Base-by-base conservation (phyloP, 2,113 vertebrate genomes). In the Crotophaga sulcirostris region DNA sequence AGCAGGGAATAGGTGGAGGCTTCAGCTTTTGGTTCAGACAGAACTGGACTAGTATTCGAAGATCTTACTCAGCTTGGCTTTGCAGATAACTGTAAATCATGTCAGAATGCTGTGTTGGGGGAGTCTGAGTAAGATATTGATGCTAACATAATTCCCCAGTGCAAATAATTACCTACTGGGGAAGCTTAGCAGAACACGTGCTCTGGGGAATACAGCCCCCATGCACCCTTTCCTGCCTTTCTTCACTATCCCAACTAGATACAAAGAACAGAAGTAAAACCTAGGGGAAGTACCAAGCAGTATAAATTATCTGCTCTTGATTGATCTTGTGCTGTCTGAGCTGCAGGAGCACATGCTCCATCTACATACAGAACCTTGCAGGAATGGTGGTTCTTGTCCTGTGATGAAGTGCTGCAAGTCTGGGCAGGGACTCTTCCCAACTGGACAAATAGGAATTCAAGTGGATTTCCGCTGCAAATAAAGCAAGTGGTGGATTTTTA, bases 11-110 rank as follows among this genome's bases (percentile, higher is more conserved):
- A 86, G 96, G 82, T 93, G 44, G 60, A 92, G 59, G 31, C 68
- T 84, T 85, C 67, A 77, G 60, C 55, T 84, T 88, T 86, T 87
- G 64, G 64, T 86, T 77, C 72, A 56, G 76, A 34, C 25, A n/a
- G 59, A 90, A 59, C 70, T 24, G 47, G 66, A 62, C 60, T 47
- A 20, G 56, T 80, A 74, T 90, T 5, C 1, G 67, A 82, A 79
- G 75, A 90, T 84, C 70, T 87, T 94, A 28, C 38, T 87, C 78
- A 49, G 75, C 80, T 88, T 90, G 80, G 59, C 85, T 66, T 93
- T 80, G 72, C 79, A 67, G 82, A 70, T 86, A 83, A 20, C 47
- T 56, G 13, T 92, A 94, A 92, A 74, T 90, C 47, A 19, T 70
- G 72, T 80, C 70, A 18, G 23, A 78, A 79, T 34, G 55, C 94